These are phyloP conservation scores for Pseudomyrmex gracilis DNA, from an alignment of 1,140 invertebrate species.

Conservation along the genomic window DNA sequence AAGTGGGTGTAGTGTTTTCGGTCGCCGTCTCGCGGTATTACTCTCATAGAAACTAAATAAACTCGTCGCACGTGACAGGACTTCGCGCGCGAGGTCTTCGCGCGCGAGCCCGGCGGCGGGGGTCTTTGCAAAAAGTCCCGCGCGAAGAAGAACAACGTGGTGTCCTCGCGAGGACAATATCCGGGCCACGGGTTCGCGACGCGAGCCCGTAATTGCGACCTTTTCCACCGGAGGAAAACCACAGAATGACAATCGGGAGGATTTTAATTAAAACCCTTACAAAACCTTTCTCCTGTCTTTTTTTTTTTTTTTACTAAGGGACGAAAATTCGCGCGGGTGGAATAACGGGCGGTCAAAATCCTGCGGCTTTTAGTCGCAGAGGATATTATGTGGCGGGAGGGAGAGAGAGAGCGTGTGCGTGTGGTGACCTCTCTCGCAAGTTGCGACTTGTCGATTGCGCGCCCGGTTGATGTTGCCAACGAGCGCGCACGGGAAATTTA, in stretches of 20 bases:
- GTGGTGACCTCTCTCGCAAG: too few relatives aligned
- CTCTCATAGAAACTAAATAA: constrained; percentile 74
- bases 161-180: constrained; percentile 37
- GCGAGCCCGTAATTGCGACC: constrained; percentile 27
- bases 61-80: constrained; percentile 74
- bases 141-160: constrained; percentile 30
- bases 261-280: constrained; percentile 54
- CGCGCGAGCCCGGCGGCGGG: constrained; percentile 29
- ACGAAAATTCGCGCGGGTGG: background rate
- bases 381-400: background rate
- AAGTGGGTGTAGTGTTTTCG: constrained; percentile 34
- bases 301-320: too few relatives aligned
- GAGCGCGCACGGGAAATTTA: constrained; percentile 9
- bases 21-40: constrained; percentile 37
- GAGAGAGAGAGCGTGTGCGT: background rate
- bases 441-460: background rate
- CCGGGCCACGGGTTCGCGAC: constrained; percentile 41
- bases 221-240: constrained; percentile 2
- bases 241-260: constrained; percentile 27
- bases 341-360: background rate
- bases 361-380: background rate
- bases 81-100: constrained; percentile 19
- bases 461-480: background rate
- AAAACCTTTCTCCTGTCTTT: background rate
- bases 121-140: constrained; percentile 37